Percentiles rank a stretch among this genome's conserved stretches.
phyloP scores from a whole-genome alignment of 2,797 vertebrate species.

The Xerus rutilus region DNA sequence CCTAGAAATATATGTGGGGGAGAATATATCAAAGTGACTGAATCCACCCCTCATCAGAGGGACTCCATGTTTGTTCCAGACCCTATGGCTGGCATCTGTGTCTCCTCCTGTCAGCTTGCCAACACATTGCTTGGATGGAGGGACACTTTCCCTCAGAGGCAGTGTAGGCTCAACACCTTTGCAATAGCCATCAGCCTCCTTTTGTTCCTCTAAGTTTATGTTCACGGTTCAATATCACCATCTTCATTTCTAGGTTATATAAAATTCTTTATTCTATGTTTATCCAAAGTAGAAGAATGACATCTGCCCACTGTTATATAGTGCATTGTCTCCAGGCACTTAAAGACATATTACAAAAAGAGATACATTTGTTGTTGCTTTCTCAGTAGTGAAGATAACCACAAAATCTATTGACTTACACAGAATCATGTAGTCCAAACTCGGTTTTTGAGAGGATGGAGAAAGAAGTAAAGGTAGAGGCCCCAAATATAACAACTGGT shows the following conservation, averaged over 20 bases:
- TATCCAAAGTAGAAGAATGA: constrained; percentile 26
- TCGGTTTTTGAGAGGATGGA: neutral
- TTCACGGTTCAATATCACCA: neutral
- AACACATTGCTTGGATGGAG: neutral
- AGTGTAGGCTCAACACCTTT: neutral
- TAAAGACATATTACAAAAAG: neutral
- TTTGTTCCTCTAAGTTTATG: neutral
- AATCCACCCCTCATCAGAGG: neutral
- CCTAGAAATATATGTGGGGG: neutral
- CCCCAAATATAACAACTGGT: neutral
- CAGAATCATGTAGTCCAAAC: neutral
- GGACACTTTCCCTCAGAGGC: neutral
- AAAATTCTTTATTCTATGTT: neutral
- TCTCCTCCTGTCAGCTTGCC: neutral
- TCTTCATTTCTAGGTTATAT: neutral
- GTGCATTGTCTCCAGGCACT: neutral
- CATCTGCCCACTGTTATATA: neutral
- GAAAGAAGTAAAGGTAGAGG: neutral
- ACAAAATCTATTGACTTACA: neutral
- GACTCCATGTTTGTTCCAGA: neutral
- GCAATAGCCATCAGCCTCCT: neutral
- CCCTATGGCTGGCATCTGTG: neutral
- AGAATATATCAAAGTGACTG: neutral
- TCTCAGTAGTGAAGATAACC: neutral
- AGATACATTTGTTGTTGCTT: neutral